Base-by-base conservation (phyloP, 1,140 invertebrate species). In the Eriocheir sinensis region DNA sequence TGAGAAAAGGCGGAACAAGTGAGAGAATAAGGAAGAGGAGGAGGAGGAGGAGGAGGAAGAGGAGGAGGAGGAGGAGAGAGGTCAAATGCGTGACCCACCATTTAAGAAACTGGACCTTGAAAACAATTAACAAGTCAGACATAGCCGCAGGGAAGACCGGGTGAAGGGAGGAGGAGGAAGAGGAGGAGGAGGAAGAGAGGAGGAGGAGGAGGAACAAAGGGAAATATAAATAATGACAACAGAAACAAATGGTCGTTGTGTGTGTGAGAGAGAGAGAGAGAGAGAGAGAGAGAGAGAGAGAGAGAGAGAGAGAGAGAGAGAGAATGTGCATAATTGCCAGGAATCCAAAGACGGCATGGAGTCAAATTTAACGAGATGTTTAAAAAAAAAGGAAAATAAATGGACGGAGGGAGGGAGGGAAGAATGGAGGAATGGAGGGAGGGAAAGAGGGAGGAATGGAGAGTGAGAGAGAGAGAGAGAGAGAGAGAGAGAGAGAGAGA, bases 251-350 rank as follows among this genome's bases (percentile, higher is more conserved):
- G 81, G 36, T 12, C 30, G 12, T 34, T 32, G 36, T 38, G 86
- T 38, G 32, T 38, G 32, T 38, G 27, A 89, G 40, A 44, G 86
- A 89, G 86, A 89, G 86, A 89, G 86, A 89, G 86, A 89, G 86
- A 89, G 86, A 89, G 86, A 89, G 86, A 44, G 86, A 89, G 86
- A 89, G 86, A 89, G 86, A 89, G 86, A 89, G 86, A 89, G 86
- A 89, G 36, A 89, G 86, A 85, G 17, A 85, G 81, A 85, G 17
- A 85, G 81, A 85, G 81, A 85, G 17, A 85, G 9, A 85, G 81
- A 89, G 32, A 89, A 36, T 38, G 40, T 53, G 89, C 48, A 21
- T 32, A 48, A 90, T 36, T 32, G 80, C 30, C n/a, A 83, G n/a
- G 30, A 30, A 83, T 30, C 30, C 80, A 21, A 36, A 83, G 30